Conservation (phyloP, 2,888 invertebrate species). For the Ormyrus labotus region DNA sequence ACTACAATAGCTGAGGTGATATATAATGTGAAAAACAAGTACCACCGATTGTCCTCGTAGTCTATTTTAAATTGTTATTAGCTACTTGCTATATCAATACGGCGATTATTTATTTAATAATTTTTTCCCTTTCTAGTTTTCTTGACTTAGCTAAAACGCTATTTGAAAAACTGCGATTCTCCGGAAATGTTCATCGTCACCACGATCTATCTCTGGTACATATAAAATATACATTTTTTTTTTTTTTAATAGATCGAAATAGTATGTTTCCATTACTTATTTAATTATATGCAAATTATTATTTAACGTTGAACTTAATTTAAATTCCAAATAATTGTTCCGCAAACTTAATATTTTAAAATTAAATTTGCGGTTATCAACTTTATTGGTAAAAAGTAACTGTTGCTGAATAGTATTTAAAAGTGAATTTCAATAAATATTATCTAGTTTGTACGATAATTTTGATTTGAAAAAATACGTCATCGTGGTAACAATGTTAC, state of each 20-base stretch:
- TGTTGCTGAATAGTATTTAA: too few relatives aligned
- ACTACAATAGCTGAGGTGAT: constrained; percentile 52
- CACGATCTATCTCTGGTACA: constrained; percentile 39
- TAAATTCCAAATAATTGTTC: too few relatives aligned
- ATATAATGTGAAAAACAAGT: constrained; percentile 53
- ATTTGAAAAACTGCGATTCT: constrained; percentile 31
- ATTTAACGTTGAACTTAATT: too few relatives aligned
- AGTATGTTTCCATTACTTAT: too few relatives aligned
- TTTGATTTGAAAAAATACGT: constrained; percentile 19
- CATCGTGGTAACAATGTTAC: constrained; percentile 16
- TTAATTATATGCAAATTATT: too few relatives aligned
- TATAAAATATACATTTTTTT: neutral
- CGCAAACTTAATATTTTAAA: too few relatives aligned
- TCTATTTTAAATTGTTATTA: constrained; percentile 47
- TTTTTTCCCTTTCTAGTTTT: constrained; percentile 25
- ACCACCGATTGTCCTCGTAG: constrained; percentile 55
- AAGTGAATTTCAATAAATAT: too few relatives aligned
- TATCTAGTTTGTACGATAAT: neutral
- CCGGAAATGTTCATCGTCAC: constrained; percentile 20
- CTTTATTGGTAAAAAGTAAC: too few relatives aligned
- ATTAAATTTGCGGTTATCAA: too few relatives aligned
- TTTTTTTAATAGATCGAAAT: too few relatives aligned
- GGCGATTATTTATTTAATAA: constrained; percentile 35
- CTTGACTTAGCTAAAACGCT: constrained; percentile 39
- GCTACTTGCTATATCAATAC: constrained; percentile 33